Conservation (phyloP, 2,888 invertebrate species). For the Ceraclea dissimilis region DNA sequence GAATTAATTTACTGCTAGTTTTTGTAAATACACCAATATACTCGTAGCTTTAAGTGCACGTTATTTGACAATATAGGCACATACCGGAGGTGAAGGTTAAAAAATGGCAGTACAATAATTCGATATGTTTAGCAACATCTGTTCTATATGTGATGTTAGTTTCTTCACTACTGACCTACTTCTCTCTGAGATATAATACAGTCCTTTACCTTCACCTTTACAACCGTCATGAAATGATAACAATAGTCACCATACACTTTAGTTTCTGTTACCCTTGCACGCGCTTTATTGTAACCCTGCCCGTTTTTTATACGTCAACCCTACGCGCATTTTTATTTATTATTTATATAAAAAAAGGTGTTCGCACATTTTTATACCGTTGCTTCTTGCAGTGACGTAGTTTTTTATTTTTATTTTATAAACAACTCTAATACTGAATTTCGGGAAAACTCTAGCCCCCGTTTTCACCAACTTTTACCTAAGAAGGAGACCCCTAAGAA, state of each 20-base stretch:
- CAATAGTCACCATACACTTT: neutral
- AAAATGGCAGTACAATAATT: neutral
- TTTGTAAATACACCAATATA: too few species aligned
- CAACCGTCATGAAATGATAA: neutral
- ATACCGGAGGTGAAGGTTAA: too few species aligned
- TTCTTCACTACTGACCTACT: neutral
- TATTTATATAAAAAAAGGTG: slow-evolving; percentile 23
- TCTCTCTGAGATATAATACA: neutral
- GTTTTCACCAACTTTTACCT: too few species aligned
- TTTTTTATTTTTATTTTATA: too few species aligned
- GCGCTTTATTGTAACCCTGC: slow-evolving; percentile 19
- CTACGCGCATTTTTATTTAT: slow-evolving; percentile 14
- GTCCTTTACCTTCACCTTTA: neutral
- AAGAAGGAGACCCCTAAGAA: too few species aligned
- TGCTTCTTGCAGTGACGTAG: slow-evolving; percentile 7
- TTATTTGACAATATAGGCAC: too few species aligned
- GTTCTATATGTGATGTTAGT: neutral
- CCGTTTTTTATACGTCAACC: slow-evolving; percentile 21
- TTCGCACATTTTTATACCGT: slow-evolving; percentile 17
- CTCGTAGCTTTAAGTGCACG: too few species aligned
- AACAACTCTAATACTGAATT: too few species aligned
- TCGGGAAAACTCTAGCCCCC: too few species aligned
- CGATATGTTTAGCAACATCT: neutral
- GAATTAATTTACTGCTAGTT: too few species aligned
- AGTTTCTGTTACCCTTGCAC: slow-evolving; percentile 21